These are phyloP conservation scores for Pollenia angustigena DNA, from an alignment of 2,888 invertebrate genomes.

Conservation along the genomic window DNA sequence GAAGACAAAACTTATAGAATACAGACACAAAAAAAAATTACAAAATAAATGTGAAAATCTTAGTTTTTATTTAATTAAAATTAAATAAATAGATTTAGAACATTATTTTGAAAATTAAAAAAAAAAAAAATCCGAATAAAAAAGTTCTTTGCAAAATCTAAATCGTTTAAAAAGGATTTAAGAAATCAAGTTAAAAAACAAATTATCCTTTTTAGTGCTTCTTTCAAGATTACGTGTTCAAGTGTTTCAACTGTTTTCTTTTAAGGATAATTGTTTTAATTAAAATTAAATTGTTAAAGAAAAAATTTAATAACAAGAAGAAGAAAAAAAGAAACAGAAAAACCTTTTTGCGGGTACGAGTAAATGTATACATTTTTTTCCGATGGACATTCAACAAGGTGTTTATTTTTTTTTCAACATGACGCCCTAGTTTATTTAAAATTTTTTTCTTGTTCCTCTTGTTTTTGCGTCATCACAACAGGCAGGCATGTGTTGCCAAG, in stretches of 20 bases:
- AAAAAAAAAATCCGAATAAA: no score
- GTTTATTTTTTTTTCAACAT: slow-evolving; percentile 70
- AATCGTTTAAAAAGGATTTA: no score
- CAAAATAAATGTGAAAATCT: not conserved
- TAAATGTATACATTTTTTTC: slow-evolving; percentile 49
- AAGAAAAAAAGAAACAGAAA: not conserved
- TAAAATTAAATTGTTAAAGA: slow-evolving; percentile 7
- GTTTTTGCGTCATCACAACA: slow-evolving; percentile 70
- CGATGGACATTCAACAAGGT: slow-evolving; percentile 79
- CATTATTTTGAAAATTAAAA: not conserved
- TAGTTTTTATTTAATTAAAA: slow-evolving; percentile 7
- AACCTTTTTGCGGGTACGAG: slow-evolving; percentile 42
- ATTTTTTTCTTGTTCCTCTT: slow-evolving; percentile 46
- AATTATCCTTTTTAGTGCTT: not conserved
- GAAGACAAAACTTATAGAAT: slow-evolving; percentile 52
- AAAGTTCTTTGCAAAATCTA: no score
- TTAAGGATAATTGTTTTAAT: slow-evolving; percentile 40
- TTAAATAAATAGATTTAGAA: not conserved
- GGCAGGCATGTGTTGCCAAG: slow-evolving; percentile 70
- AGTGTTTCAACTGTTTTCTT: not conserved
- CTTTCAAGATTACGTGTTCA: slow-evolving; percentile 23
- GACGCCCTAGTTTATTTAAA: slow-evolving; percentile 70
- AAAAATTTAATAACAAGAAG: not conserved
- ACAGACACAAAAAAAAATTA: slow-evolving; percentile 44
- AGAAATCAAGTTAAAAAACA: slow-evolving; percentile 6